Evolutionary conservation across 2,797 vertebrate genomes (phyloP).

Genomic region (Xerus rutilus): DNA sequence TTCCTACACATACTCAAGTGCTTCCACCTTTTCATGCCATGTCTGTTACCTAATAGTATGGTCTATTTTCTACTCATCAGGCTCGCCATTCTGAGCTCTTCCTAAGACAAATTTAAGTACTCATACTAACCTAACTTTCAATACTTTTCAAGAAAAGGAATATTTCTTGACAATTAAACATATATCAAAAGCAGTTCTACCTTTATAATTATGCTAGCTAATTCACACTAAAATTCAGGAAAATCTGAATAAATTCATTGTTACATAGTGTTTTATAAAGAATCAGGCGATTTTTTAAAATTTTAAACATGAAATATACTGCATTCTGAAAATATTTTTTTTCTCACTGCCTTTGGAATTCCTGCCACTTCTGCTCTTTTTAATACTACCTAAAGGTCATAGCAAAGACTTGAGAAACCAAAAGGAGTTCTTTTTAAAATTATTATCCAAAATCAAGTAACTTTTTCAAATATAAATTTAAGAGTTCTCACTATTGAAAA

Average conservation of each 20-base stretch:
- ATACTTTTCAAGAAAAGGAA: neutral
- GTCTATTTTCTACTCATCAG: too few relatives aligned
- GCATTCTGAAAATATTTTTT: neutral
- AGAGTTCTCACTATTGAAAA: neutral
- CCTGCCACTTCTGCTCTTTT: neutral
- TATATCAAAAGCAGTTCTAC: neutral
- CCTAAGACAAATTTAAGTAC: neutral
- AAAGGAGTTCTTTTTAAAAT: neutral
- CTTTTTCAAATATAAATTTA: neutral
- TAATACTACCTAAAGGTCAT: neutral
- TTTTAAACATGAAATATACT: neutral
- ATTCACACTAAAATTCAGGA: neutral
- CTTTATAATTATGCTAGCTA: neutral
- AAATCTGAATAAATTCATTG: neutral
- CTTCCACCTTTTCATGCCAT: accelerated
- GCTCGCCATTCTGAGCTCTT: neutral
- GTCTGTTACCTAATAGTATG: too few relatives aligned
- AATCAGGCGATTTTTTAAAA: neutral
- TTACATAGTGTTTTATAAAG: neutral
- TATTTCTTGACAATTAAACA: neutral
- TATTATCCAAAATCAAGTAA: neutral
- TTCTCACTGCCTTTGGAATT: neutral
- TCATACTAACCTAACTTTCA: neutral
- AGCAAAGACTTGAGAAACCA: neutral
- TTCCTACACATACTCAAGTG: neutral